Evolutionary conservation across 1,140 invertebrate genomes (phyloP), one percentile per base, ranked within the genome.

Genomic region (Andricus grossulariae): DNA sequence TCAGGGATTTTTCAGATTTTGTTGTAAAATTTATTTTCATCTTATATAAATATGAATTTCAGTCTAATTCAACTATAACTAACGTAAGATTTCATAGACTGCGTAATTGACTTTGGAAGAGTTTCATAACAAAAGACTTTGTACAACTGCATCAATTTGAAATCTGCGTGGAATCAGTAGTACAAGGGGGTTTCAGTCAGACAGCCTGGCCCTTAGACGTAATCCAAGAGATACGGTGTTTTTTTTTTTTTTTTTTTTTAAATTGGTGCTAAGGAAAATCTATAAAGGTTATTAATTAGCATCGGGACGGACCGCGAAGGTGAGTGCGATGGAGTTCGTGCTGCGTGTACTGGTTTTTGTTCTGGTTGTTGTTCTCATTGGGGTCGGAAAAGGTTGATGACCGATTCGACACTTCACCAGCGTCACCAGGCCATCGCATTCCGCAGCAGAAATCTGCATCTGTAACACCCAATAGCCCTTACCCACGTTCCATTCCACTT

Each of bases 361-460:
- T 90, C 86, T 87, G 86, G 87, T 89, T 89, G 83, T 89, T 87
- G 88, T 89, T 88, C 88, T 87, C 84, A 83, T 87, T 81, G 74
- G 60, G 71, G 55, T 86, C 80, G 83, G 82, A 84, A 84, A 75
- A 81, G 83, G 77, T 87, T 82, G 88, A 83, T 82, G 88, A 90
- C 82, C 83, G 86, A 85, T 90, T 89, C 84, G 87, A 85, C 84
- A 84, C 81, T 81, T 81, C 85, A 84, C 80, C 92, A 82, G 92
- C 90, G 89, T 95, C 95, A 91, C 94, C 94, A 84, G 95, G 95
- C 85, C 94, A 94, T 87, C 93, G 94, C 92, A 96, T 93, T 89
- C 95, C 95, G 93, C 95, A 96, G 94, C 95, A 96, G 93, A 96
- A 96, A 93, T 95, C 95, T 89, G 95, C 95, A 96, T 96, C 95